Evolutionary conservation across 2,888 invertebrate genomes (phyloP).

Genomic region (Lepas anatifera): DNA sequence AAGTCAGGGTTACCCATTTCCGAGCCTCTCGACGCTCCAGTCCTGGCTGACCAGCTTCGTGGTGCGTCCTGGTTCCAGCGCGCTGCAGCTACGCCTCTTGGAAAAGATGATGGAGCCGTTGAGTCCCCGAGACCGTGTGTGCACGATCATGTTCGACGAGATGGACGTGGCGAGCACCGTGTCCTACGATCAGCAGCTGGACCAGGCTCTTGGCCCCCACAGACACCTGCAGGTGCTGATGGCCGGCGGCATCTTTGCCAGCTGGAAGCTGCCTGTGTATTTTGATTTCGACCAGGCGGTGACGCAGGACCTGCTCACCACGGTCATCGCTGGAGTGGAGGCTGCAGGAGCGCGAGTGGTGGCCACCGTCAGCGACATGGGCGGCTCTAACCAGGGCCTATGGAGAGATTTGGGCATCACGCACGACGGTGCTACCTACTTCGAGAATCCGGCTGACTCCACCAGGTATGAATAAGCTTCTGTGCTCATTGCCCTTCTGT

Average conservation of each 20-base stretch:
- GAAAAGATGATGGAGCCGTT: neutral
- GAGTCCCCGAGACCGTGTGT: neutral
- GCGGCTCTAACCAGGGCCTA: neutral
- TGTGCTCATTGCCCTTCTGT: too few species aligned
- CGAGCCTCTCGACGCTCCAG: neutral
- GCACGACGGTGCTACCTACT: neutral
- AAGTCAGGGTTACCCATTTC: neutral
- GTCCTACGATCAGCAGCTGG: neutral
- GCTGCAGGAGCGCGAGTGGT: neutral
- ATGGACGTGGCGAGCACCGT: neutral
- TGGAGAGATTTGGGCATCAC: neutral
- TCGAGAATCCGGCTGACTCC: neutral
- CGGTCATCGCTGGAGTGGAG: neutral
- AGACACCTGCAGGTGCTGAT: neutral
- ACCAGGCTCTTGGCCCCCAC: neutral
- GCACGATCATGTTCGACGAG: neutral
- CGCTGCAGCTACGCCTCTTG: neutral
- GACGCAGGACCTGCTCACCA: neutral
- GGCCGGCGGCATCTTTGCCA: neutral
- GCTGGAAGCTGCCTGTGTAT: neutral
- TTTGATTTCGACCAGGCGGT: neutral
- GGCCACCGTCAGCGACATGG: neutral
- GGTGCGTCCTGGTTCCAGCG: neutral
- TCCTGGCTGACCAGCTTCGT: neutral
- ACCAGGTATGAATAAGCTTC: neutral